Evolutionary conservation across 2,888 invertebrate genomes (phyloP), one percentile per base, ranked within the genome.

Genomic region (Leptinotarsa peninsularis): DNA sequence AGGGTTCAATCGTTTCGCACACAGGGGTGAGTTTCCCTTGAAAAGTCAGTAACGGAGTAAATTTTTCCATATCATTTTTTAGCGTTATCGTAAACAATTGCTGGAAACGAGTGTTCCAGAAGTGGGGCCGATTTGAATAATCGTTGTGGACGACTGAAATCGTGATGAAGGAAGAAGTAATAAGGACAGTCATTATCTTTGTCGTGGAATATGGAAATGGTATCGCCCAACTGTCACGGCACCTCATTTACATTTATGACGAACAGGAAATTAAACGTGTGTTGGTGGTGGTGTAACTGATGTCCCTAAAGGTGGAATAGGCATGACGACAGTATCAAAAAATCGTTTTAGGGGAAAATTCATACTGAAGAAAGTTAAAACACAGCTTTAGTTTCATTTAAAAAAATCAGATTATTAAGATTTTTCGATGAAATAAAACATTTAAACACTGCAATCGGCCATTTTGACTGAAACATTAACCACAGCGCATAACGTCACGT

Each of bases 231-330:
- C 67, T 78, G 78, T 79, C 80, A 79, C 80, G 79, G 72, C 73
- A 80, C 54, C 74, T 76, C 73, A 71, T 80, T 80, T 78, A 63
- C 80, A 78, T 80, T 77, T 78, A 73, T 78, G 76, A 77, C 77
- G 58, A 56, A 75, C 80, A 80, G 80, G 80, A 80, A 80, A 80
- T 80, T 80, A 80, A 80, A 78, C 78, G 78, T 77, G 78, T 75
- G 67, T 49, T 49, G 21, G 10, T 70, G 18, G 58, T 49, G 21
- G 58, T 43, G 70, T 56, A 49, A 70, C 60, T 70, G 70, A 70
- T 70, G 58, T 17, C 21, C 23, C 49, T 18, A 4, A 58, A 70
- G 14, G 43, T 63, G 63, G 33, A 15, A 63, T n/a, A 33, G 7
- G 7, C 33, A 33, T 33, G 4, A 43, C 17, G 15, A 33, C 33